phyloP scores from a whole-genome alignment of 2,113 vertebrate species.

The Chaetops frenatus region DNA sequence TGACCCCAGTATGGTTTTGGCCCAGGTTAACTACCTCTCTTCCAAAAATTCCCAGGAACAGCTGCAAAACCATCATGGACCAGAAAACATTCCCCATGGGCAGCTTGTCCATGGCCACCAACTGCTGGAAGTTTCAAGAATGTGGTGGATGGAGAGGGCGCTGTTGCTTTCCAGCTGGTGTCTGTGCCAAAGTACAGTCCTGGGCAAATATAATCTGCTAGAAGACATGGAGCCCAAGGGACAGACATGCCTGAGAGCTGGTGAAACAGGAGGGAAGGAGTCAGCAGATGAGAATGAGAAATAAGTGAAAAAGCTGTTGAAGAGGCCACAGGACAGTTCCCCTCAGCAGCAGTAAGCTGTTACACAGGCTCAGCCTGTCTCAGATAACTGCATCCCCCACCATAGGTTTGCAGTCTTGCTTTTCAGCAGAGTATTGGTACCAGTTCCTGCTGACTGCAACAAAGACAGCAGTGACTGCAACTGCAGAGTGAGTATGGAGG shows the following conservation, averaged over 20 bases:
- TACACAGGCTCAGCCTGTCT: neutral
- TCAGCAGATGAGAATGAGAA: neutral
- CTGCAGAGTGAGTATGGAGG: neutral
- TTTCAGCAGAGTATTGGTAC: neutral
- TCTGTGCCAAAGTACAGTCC: neutral
- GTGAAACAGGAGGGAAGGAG: neutral
- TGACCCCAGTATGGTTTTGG: neutral
- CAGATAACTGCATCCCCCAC: neutral
- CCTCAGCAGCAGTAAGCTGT: neutral
- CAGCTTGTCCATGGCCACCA: neutral
- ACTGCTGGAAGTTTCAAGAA: neutral
- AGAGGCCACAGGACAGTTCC: neutral
- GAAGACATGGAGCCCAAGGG: neutral
- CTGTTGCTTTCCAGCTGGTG: neutral
- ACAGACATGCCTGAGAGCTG: neutral
- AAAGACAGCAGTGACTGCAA: neutral
- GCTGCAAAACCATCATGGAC: neutral
- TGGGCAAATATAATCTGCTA: neutral
- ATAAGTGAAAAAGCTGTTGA: neutral
- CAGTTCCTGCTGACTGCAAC: neutral
- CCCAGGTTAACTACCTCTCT: neutral
- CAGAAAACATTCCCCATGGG: neutral
- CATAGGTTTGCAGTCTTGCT: neutral
- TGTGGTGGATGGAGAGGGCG: neutral
- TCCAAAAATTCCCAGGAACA: constrained; percentile 1